phyloP scores from a whole-genome alignment of 2,113 vertebrate genomes.

The Oreocharis arfaki region DNA sequence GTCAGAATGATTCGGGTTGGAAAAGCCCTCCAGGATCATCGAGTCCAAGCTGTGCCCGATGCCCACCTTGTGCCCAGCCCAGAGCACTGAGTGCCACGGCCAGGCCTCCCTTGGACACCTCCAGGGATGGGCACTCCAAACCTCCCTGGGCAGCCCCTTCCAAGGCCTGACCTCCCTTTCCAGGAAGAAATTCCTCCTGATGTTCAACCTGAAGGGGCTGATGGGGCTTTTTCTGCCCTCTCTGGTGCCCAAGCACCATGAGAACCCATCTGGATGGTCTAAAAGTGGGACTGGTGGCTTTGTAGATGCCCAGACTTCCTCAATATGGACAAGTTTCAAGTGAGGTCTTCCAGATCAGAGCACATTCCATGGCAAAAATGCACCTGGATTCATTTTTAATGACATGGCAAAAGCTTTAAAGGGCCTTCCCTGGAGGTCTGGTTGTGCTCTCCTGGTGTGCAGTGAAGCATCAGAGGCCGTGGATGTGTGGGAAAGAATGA shows the following conservation, averaged over 20 bases:
- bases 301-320: not conserved
- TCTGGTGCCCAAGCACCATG: not conserved
- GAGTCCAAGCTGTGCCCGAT: accelerated
- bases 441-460: not conserved
- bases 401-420: not conserved
- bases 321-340: not conserved
- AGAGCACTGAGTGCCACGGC: not conserved
- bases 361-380: not conserved
- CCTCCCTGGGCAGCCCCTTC: not conserved
- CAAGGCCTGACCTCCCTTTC: not conserved
- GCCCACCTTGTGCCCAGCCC: not conserved
- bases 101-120: accelerated
- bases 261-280: not conserved
- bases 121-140: not conserved
- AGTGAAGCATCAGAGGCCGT: not conserved
- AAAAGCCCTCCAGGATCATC: accelerated
- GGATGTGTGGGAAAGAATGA: not conserved
- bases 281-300: not conserved
- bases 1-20: not conserved
- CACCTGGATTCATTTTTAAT: not conserved
- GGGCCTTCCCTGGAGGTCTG: not conserved
- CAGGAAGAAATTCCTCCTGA: accelerated
- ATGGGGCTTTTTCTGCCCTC: not conserved
- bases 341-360: not conserved
- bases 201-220: not conserved